Evolutionary conservation across 2,797 vertebrate genomes (phyloP).

Genomic region (Danio kyathit): DNA sequence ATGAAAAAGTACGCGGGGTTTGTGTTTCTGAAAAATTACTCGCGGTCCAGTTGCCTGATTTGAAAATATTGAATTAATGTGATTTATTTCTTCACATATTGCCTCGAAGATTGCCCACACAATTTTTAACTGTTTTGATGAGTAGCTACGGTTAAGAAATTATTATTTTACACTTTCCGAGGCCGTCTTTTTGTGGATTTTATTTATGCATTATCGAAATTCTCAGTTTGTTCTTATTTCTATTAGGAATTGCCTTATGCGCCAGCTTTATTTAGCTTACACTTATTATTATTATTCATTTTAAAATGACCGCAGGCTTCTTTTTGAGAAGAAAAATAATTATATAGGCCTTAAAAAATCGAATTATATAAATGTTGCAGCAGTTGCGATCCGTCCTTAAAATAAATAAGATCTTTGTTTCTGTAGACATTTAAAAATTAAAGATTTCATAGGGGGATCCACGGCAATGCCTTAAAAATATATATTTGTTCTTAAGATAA

Average conservation of each 20-base stretch:
- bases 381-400: not conserved
- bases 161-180: not conserved
- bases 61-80: conserved; percentile 29
- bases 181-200: not conserved
- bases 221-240: not conserved
- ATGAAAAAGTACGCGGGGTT: conserved; percentile 49
- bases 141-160: not conserved
- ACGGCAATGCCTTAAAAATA: too few relatives aligned
- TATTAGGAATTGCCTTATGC: not conserved
- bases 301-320: not conserved
- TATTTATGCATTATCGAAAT: not conserved
- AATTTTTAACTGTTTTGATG: not conserved
- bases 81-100: conserved; percentile 24
- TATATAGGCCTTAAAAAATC: too few relatives aligned
- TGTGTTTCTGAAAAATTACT: conserved; percentile 60
- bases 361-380: too few relatives aligned
- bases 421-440: not conserved
- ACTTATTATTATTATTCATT: not conserved
- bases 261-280: not conserved
- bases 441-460: too few relatives aligned
- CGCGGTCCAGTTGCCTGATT: conserved; percentile 17
- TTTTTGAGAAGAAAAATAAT: too few relatives aligned
- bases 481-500: too few relatives aligned
- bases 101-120: conserved; percentile 36
- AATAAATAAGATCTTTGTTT: not conserved